Evolutionary conservation across 2,113 vertebrate species (phyloP).

Genomic region (Monarcha castaneiventris): DNA sequence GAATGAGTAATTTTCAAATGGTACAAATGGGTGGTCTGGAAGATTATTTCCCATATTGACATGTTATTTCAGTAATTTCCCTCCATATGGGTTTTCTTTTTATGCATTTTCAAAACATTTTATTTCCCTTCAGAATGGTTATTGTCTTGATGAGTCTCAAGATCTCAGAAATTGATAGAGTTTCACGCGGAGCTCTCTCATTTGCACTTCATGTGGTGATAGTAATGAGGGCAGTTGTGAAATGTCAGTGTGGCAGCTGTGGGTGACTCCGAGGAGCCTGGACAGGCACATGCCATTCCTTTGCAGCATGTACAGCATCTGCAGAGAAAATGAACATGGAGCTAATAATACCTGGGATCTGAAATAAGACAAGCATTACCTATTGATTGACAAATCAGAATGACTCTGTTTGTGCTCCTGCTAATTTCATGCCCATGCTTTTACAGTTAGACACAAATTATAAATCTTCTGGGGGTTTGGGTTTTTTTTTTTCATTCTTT

Average conservation of each 20-base stretch:
- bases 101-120: neutral
- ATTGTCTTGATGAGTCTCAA: neutral
- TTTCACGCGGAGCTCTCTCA: neutral
- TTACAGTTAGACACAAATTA: neutral
- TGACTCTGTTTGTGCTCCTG: neutral
- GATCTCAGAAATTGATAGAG: neutral
- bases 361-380: neutral
- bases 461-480: neutral
- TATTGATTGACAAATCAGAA: neutral
- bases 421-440: neutral
- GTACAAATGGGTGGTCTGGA: neutral
- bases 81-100: neutral
- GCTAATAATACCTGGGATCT: neutral
- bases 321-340: neutral
- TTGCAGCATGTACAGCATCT: neutral
- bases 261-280: neutral
- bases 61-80: neutral
- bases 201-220: neutral
- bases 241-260: neutral
- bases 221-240: neutral
- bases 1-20: neutral
- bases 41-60: neutral
- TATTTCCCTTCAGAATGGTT: neutral
- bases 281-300: neutral
- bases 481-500: neutral